phyloP scores from a whole-genome alignment of 1,140 invertebrate genomes.

The Lineus longissimus region DNA sequence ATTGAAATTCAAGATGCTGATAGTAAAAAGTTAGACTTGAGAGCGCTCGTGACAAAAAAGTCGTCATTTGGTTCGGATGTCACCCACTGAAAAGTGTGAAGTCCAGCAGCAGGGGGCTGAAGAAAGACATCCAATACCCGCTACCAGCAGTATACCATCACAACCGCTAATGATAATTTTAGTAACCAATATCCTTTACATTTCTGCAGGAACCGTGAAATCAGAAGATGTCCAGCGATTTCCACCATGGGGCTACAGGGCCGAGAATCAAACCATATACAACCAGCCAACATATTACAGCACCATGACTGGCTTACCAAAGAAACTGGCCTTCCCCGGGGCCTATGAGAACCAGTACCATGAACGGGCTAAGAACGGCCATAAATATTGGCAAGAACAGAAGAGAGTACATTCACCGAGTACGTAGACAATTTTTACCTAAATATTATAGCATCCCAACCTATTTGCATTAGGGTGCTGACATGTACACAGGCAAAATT shows the following conservation, averaged over 20 bases:
- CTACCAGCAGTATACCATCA: no score
- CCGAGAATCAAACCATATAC: constrained; percentile 5
- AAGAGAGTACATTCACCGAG: constrained; percentile 31
- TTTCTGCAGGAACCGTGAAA: constrained; percentile 31
- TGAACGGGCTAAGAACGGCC: constrained; percentile 25
- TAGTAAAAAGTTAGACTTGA: no score
- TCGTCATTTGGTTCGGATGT: no score
- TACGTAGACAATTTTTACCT: not conserved
- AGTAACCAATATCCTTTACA: no score
- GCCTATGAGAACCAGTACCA: constrained; percentile 19
- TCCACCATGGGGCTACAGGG: constrained; percentile 20
- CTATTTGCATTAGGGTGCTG: not conserved
- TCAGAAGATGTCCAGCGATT: constrained; percentile 33
- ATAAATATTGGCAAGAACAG: constrained; percentile 34
- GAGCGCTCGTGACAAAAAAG: no score
- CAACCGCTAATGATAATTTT: no score
- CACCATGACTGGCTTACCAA: not conserved
- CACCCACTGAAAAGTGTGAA: no score
- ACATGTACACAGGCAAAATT: no score
- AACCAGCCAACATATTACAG: constrained; percentile 1
- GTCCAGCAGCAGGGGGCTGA: no score
- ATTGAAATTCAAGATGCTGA: no score
- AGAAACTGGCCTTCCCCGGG: constrained; percentile 8
- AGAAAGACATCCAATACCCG: no score
- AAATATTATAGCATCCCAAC: not conserved